Percentiles rank a stretch among this genome's conserved stretches.
These are phyloP conservation scores for Daubentonia madagascariensis DNA, from an alignment of 2,113 vertebrate genomes.

Conservation along the genomic window DNA sequence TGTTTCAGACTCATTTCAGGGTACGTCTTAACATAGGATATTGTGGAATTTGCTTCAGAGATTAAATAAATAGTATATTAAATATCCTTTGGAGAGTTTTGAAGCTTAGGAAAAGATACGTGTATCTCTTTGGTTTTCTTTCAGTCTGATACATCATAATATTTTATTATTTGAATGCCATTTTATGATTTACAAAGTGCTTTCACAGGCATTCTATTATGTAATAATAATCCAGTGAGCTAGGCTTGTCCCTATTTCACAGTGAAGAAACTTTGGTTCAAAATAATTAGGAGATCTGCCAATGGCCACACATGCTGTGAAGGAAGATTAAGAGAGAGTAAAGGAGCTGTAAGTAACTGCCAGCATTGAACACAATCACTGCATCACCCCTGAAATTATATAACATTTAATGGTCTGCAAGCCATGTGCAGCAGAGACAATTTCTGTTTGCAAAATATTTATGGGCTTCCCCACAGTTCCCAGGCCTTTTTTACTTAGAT, in stretches of 20 bases:
- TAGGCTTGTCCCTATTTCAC: not conserved
- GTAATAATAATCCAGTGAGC: not conserved
- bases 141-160: not conserved
- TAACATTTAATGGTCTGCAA: not conserved
- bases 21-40: not conserved
- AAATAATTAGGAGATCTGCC: not conserved
- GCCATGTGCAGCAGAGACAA: not conserved
- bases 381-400: not conserved
- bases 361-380: not conserved
- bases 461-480: not conserved
- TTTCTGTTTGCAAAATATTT: not conserved
- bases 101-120: not conserved
- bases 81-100: not conserved
- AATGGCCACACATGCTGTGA: not conserved
- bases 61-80: not conserved
- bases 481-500: not conserved
- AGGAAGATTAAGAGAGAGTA: not conserved
- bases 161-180: not conserved
- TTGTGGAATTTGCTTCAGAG: not conserved
- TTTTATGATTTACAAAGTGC: not conserved
- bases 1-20: not conserved
- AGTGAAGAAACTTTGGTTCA: not conserved
- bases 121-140: not conserved
- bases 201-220: not conserved
- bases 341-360: not conserved